phyloP scores from a whole-genome alignment of 2,113 vertebrate genomes.

The Eulemur macaco region DNA sequence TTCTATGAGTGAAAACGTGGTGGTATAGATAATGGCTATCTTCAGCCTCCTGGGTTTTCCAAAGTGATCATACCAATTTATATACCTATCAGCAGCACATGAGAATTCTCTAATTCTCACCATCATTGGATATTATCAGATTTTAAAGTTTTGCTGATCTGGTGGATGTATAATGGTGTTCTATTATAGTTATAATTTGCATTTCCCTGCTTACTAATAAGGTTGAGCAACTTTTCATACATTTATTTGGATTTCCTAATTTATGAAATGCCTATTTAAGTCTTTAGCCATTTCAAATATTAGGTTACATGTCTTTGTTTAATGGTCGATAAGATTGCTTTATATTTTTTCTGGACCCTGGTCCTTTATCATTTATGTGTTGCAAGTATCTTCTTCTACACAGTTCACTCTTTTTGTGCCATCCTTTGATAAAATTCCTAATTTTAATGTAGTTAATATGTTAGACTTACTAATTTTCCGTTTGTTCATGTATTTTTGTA shows the following conservation, averaged over 20 bases:
- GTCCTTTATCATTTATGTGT: not conserved
- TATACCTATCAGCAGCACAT: not conserved
- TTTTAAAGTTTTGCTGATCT: not conserved
- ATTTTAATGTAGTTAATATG: not conserved
- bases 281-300: constrained; percentile 25
- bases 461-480: not conserved
- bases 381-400: not conserved
- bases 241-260: not conserved
- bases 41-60: not conserved
- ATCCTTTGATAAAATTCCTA: not conserved
- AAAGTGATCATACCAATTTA: not conserved
- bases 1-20: not conserved
- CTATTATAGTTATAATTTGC: not conserved
- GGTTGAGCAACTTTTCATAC: not conserved
- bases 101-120: not conserved
- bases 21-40: not conserved
- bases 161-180: not conserved
- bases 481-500: not conserved
- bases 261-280: not conserved
- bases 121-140: not conserved
- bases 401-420: not conserved
- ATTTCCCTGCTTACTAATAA: not conserved
- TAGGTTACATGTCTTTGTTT: not conserved
- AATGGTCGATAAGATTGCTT: not conserved
- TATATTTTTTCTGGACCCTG: not conserved